Percentiles rank a stretch among this genome's conserved stretches.
These are phyloP conservation scores for Plemyria rubiginata DNA, from an alignment of 2,888 invertebrate species.

Conservation along the genomic window DNA sequence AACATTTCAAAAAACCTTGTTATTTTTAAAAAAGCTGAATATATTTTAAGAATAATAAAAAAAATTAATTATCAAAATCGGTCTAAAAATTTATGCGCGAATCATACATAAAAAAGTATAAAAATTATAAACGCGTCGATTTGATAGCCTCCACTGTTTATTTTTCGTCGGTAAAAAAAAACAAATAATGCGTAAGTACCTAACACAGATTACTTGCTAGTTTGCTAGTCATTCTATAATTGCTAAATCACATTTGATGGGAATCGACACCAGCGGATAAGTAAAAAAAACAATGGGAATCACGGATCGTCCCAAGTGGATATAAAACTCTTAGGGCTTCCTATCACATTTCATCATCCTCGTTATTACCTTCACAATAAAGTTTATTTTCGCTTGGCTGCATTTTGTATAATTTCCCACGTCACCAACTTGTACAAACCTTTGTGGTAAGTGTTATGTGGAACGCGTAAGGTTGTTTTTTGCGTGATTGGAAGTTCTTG, in stretches of 20 bases:
- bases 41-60: too few relatives aligned
- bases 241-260: slow-evolving; percentile 4
- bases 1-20: too few relatives aligned
- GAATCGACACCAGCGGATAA: slow-evolving; percentile 29
- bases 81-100: too few relatives aligned
- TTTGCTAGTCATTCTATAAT: not conserved
- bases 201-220: not conserved
- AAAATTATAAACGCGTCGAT: too few relatives aligned
- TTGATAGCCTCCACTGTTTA: too few relatives aligned
- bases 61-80: too few relatives aligned
- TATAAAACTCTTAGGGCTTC: slow-evolving; percentile 44
- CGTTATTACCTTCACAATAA: slow-evolving; percentile 16
- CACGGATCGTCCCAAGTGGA: slow-evolving; percentile 31
- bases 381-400: slow-evolving; percentile 9
- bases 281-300: slow-evolving; percentile 23
- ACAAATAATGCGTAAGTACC: too few relatives aligned
- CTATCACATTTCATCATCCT: slow-evolving; percentile 41
- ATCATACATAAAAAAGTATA: too few relatives aligned
- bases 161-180: too few relatives aligned
- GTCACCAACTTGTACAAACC: slow-evolving; percentile 24
- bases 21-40: too few relatives aligned
- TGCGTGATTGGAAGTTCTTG: not conserved
- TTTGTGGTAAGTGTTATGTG: slow-evolving; percentile 20
- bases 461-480: slow-evolving; percentile 2
- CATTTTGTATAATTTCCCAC: slow-evolving; percentile 7